Evolutionary conservation across 2,797 vertebrate genomes (phyloP).

Genomic region (Enteromius argenteus): DNA sequence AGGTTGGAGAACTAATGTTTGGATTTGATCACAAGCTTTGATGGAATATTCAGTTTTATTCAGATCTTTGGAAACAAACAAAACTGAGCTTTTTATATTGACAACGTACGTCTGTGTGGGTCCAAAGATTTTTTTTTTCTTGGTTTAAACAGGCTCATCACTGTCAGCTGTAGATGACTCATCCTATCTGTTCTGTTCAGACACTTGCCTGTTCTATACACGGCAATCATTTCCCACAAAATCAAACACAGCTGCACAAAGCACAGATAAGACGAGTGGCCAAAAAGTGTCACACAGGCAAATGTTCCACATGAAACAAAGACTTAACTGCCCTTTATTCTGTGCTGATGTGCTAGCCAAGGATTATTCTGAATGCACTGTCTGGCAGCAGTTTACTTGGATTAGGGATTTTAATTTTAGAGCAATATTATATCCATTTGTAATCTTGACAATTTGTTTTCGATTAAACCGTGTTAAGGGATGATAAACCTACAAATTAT

Average conservation of each 20-base stretch:
- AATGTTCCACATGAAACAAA: constrained; percentile 47
- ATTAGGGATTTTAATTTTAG: background rate
- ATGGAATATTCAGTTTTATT: constrained; percentile 14
- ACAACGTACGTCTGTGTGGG: background rate
- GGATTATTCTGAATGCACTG: constrained; percentile 5
- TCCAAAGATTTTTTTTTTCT: background rate
- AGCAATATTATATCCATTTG: background rate
- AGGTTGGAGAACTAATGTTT: constrained; percentile 21
- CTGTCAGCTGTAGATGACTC: constrained; percentile 53
- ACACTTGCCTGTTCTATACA: constrained; percentile 57
- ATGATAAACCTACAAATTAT: background rate
- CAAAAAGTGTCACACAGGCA: constrained; percentile 41
- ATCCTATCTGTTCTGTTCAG: constrained; percentile 60
- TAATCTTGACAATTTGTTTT: background rate
- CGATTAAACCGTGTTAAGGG: background rate
- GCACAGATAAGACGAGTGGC: constrained; percentile 43
- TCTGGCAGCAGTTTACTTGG: constrained; percentile 2
- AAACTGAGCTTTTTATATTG: background rate
- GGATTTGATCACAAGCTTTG: constrained; percentile 24
- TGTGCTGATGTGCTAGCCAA: constrained; percentile 3
- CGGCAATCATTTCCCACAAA: constrained; percentile 61
- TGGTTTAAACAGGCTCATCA: constrained; percentile 46
- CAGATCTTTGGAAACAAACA: constrained; percentile 3
- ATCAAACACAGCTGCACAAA: constrained; percentile 67
- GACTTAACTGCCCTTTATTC: constrained; percentile 36